Percentiles rank a stretch among this genome's conserved stretches.
phyloP scores from a whole-genome alignment of 2,113 vertebrate species.

The Indicator maculatus region DNA sequence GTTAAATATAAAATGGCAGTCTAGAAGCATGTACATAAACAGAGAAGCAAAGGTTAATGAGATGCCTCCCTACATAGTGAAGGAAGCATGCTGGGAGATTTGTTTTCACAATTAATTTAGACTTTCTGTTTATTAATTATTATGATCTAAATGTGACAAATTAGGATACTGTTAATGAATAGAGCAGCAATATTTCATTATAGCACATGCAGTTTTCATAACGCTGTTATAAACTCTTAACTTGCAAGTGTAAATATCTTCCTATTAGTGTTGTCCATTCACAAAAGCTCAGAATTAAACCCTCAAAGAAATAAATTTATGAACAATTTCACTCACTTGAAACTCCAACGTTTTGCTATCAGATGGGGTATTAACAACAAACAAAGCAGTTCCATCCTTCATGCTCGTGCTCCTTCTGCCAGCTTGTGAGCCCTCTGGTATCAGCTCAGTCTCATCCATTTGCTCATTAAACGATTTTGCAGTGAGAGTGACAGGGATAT shows the following conservation, averaged over 20 bases:
- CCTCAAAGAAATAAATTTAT: background rate
- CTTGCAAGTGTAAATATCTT: background rate
- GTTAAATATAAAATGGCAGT: background rate
- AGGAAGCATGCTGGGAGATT: background rate
- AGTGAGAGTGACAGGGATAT: constrained; percentile 69
- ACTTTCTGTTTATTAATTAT: background rate
- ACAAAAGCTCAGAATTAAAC: constrained; percentile 28
- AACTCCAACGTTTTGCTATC: constrained; percentile 68
- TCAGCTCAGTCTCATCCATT: background rate
- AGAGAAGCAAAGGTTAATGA: background rate
- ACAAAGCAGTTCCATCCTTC: constrained; percentile 79
- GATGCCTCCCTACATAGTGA: background rate
- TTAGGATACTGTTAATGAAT: background rate
- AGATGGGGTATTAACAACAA: constrained; percentile 80
- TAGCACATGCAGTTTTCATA: background rate
- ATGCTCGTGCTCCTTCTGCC: constrained; percentile 25
- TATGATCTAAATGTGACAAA: background rate
- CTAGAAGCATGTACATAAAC: background rate
- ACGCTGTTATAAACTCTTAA: background rate
- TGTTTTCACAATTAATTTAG: background rate
- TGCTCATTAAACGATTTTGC: constrained; percentile 27
- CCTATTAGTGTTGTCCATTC: background rate
- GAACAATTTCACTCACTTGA: constrained; percentile 72
- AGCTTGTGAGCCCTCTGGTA: background rate
- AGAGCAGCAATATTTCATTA: background rate